Evolutionary conservation across 2,113 vertebrate genomes (phyloP), one percentile per base, ranked within the genome.

Genomic region (Sinocyclocheilus grahami): DNA sequence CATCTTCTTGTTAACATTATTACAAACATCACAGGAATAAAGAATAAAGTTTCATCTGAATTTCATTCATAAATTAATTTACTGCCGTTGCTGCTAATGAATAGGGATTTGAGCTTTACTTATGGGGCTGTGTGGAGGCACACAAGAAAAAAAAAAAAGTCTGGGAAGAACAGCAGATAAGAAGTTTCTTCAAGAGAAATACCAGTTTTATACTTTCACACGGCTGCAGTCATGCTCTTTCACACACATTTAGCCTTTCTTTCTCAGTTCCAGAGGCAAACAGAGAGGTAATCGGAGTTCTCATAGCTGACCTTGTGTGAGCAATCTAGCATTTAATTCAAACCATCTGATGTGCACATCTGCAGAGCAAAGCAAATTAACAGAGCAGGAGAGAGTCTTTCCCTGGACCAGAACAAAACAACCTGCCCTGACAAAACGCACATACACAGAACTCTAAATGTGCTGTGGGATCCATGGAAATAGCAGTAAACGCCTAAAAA

Each of bases 271-370:
- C 20, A 53, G 60, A 48, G 58, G 46, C 86, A 85, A 86, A 88
- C 86, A 91, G 87, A 92, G 85, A 87, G 90, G 90, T 62, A 91
- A 87, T 90, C 81, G 58, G 82, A 81, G 82, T 90, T 92, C 93
- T 94, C 92, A 90, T 91, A 90, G 87, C 92, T 88, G 90, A 92
- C 94, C 92, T 92, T 91, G 91, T 92, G 91, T 87, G 91, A 92
- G 91, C 85, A 93, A 94, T 93, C 91, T 92, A 85, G 48, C n/a
- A 39, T 88, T 91, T 95, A 93, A 95, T 94, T 88, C 83, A 81
- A 93, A 95, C 91, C 93, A 95, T 93, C 93, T 95, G 94, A 95
- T 93, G 87, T 90, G 89, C 92, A 91, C 93, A 94, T 94, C 93
- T 94, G 93, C 91, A 88, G 88, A 89, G 91, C 89, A 90, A 92